phyloP scores from a whole-genome alignment of 2,113 vertebrate species.

The Maccullochella peelii region DNA sequence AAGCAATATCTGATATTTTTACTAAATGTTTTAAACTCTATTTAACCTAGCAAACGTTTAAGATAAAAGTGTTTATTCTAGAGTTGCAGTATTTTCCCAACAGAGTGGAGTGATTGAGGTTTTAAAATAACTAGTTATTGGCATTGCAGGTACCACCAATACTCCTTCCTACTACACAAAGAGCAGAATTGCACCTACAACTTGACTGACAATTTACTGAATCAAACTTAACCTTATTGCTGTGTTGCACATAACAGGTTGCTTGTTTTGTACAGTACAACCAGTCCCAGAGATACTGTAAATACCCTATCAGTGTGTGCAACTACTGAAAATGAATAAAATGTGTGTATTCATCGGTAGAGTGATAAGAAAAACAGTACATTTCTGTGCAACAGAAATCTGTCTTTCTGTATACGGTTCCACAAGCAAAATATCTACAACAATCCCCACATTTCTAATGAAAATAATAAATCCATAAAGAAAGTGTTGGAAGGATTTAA shows the following conservation, averaged over 20 bases:
- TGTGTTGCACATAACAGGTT: background rate
- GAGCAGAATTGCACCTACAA: background rate
- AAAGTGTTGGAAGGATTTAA: background rate
- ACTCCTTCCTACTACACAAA: background rate
- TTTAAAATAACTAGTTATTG: conserved; percentile 6
- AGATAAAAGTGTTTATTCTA: background rate
- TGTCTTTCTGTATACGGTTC: background rate
- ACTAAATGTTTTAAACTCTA: conserved; percentile 15
- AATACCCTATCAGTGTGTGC: background rate
- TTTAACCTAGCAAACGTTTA: background rate
- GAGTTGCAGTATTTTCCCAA: background rate
- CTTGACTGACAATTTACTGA: background rate
- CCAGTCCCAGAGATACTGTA: background rate
- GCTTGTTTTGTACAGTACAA: background rate
- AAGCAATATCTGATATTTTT: background rate
- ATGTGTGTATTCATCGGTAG: background rate
- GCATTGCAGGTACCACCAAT: background rate
- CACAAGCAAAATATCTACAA: background rate
- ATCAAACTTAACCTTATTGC: background rate
- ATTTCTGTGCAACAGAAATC: background rate
- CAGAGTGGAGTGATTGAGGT: conserved; percentile 22
- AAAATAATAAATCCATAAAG: background rate
- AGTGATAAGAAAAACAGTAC: background rate
- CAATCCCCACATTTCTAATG: background rate
- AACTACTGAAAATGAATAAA: background rate